phyloP scores from a whole-genome alignment of 2,888 invertebrate genomes.

The Catocala fraxini region DNA sequence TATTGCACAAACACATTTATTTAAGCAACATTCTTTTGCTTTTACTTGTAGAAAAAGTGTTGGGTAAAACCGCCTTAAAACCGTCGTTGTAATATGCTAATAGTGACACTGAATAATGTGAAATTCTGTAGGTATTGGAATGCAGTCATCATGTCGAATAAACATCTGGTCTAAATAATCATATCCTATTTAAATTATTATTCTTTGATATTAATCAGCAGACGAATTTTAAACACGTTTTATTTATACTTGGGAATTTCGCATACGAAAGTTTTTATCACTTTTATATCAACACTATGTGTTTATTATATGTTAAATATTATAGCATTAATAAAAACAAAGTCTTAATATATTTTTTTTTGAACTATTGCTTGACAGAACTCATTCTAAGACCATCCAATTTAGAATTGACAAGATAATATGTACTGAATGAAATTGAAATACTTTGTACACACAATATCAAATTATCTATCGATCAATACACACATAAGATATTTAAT shows the following conservation, averaged over 20 bases:
- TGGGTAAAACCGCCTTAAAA: slow-evolving; percentile 39
- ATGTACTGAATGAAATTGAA: no score
- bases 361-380: no score
- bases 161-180: slow-evolving; percentile 18
- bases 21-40: slow-evolving; percentile 13
- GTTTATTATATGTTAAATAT: no score
- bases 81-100: slow-evolving; percentile 42
- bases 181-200: slow-evolving; percentile 13
- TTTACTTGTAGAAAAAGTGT: slow-evolving; percentile 19
- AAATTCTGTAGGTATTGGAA: slow-evolving; percentile 27
- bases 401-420: no score
- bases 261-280: slow-evolving; percentile 10
- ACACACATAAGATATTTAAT: no score
- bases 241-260: slow-evolving; percentile 7
- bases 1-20: slow-evolving; percentile 1
- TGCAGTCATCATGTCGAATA: slow-evolving; percentile 19
- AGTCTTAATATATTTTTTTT: no score
- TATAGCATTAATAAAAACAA: no score
- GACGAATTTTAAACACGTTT: slow-evolving; percentile 5
- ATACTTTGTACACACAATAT: no score
- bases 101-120: slow-evolving; percentile 22
- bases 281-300: not conserved
- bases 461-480: no score
- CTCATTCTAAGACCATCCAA: no score
- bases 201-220: slow-evolving; percentile 16